Conservation (phyloP, 2,113 vertebrate species). For the Callocephalon fimbriatum region DNA sequence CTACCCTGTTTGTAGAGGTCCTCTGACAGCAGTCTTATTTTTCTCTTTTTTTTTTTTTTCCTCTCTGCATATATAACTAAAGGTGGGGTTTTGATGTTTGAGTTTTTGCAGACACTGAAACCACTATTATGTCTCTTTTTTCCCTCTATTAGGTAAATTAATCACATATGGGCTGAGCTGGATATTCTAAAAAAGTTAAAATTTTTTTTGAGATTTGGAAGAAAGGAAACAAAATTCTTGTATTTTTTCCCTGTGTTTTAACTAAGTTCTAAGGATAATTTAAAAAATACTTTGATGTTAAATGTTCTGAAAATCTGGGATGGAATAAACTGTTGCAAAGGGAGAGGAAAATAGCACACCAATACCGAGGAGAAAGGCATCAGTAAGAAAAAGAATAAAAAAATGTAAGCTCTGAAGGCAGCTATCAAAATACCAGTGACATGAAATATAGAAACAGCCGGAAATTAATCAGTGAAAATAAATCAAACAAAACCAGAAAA, state of each 20-base stretch:
- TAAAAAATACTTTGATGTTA: neutral
- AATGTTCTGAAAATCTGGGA: neutral
- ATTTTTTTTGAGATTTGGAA: neutral
- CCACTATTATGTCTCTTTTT: neutral
- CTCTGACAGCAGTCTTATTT: neutral
- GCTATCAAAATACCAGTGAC: neutral
- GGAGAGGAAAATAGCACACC: fast-evolving
- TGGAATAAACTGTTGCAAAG: neutral
- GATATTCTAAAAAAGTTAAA: neutral
- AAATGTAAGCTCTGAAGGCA: neutral
- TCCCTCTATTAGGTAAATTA: neutral
- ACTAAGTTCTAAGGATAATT: neutral
- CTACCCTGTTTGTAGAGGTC: neutral
- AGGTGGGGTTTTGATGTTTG: fast-evolving
- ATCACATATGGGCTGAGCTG: fast-evolving
- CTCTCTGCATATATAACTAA: fast-evolving
- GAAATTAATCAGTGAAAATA: slow-evolving; percentile 29
- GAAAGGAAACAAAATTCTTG: neutral
- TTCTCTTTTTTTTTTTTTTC: fast-evolving
- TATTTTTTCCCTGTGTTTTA: neutral
- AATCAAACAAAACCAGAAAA: neutral
- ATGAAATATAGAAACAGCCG: slow-evolving; percentile 22
- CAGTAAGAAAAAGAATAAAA: neutral
- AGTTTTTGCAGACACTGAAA: neutral
- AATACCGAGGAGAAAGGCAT: neutral